Evolutionary conservation across 2,113 vertebrate species (phyloP).

Genomic region (Sus scrofa): DNA sequence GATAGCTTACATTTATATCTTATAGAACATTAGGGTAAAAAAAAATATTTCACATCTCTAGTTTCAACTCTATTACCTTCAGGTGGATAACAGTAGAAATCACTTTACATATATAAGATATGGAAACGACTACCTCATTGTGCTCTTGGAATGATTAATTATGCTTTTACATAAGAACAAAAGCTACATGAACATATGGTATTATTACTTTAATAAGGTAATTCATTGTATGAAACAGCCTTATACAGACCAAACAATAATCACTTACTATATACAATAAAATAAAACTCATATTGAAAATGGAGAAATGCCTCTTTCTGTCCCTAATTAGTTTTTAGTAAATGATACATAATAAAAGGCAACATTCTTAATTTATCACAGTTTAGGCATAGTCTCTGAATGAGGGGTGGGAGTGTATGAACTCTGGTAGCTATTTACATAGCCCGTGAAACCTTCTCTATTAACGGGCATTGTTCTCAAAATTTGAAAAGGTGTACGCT

Average conservation of each 20-base stretch:
- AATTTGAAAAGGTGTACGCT: not conserved
- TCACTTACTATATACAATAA: slow-evolving; percentile 73
- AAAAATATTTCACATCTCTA: slow-evolving; percentile 53
- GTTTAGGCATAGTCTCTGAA: slow-evolving; percentile 52
- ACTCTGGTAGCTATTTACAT: slow-evolving; percentile 48
- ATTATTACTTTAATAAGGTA: slow-evolving; percentile 80
- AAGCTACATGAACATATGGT: slow-evolving; percentile 65
- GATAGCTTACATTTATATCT: slow-evolving; percentile 14
- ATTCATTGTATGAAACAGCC: slow-evolving; percentile 75
- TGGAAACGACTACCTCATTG: slow-evolving; percentile 63
- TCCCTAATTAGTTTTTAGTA: slow-evolving; percentile 82
- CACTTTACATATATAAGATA: slow-evolving; percentile 74
- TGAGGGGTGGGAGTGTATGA: not conserved
- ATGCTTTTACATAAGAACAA: slow-evolving; percentile 79
- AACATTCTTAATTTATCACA: slow-evolving; percentile 81
- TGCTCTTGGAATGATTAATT: slow-evolving; percentile 80
- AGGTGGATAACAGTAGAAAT: slow-evolving; percentile 59
- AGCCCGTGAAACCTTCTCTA: slow-evolving; percentile 22
- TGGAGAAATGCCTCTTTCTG: slow-evolving; percentile 67
- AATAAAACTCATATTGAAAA: slow-evolving; percentile 72
- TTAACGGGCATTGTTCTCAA: slow-evolving; percentile 47
- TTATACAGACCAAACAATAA: slow-evolving; percentile 79
- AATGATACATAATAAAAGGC: slow-evolving; percentile 79
- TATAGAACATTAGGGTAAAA: slow-evolving; percentile 58
- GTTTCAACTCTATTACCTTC: slow-evolving; percentile 67